Evolutionary conservation across 2,113 vertebrate species (phyloP).

Genomic region (Condylura cristata): DNA sequence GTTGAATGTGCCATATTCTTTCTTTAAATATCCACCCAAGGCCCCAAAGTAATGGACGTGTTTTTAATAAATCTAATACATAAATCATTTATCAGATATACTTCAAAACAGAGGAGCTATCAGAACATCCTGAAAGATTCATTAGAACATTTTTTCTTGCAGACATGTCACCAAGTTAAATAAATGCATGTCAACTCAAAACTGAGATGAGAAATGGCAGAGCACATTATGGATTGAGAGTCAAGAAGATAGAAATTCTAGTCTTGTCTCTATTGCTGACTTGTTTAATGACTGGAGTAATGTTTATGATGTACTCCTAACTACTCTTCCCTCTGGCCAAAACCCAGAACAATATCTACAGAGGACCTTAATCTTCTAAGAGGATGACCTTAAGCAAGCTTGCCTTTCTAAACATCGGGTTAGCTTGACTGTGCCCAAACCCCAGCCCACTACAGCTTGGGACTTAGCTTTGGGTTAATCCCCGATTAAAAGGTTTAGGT

Average conservation of each 20-base stretch:
- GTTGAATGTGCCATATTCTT: background rate
- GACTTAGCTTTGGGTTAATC: background rate
- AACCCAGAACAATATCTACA: background rate
- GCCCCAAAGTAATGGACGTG: slow-evolving; percentile 22
- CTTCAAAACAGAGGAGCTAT: slow-evolving; percentile 64
- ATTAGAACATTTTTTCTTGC: slow-evolving; percentile 50
- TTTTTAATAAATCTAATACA: slow-evolving; percentile 69
- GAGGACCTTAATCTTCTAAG: slow-evolving; percentile 38
- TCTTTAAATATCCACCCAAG: slow-evolving; percentile 50
- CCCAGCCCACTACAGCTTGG: background rate
- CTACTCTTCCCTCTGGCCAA: slow-evolving; percentile 5
- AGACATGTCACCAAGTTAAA: slow-evolving; percentile 54
- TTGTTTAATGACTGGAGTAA: background rate
- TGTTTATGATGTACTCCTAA: slow-evolving; percentile 42
- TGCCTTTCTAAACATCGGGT: background rate
- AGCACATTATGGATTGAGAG: background rate
- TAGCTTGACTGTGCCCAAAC: background rate
- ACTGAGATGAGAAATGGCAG: slow-evolving; percentile 42
- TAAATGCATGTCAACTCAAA: slow-evolving; percentile 56
- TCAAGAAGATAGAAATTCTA: slow-evolving; percentile 44
- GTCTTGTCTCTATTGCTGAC: slow-evolving; percentile 23
- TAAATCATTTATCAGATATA: slow-evolving; percentile 68
- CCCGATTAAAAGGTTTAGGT: background rate
- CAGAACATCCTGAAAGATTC: slow-evolving; percentile 67
- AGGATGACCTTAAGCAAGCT: background rate